These are phyloP conservation scores for Cyprinella venusta DNA, from an alignment of 2,797 vertebrate genomes.

Conservation along the genomic window DNA sequence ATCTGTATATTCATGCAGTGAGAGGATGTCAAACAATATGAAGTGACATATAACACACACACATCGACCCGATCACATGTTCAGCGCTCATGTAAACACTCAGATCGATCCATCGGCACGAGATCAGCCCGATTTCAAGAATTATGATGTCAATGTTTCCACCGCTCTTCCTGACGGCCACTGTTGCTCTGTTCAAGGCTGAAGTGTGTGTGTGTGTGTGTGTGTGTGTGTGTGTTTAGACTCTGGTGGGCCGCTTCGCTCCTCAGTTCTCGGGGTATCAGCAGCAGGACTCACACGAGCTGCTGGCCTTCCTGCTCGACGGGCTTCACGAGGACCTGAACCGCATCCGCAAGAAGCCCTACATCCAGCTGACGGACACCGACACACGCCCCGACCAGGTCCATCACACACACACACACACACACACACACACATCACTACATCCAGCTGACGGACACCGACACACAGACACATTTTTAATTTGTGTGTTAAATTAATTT, in stretches of 20 bases:
- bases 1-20: no score
- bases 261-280: slow-evolving; percentile 99
- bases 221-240: slow-evolving; percentile 71
- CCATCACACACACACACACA: neutral
- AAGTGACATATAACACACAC: no score
- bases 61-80: no score
- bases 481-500: no score
- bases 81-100: no score
- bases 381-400: slow-evolving; percentile 55
- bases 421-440: neutral
- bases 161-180: no score
- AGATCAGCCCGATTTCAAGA: no score
- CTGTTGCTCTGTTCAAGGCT: no score
- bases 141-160: no score
- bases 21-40: no score
- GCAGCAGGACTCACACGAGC: slow-evolving; percentile 97
- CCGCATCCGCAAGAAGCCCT: slow-evolving; percentile 97
- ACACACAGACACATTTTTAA: neutral
- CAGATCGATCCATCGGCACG: no score
- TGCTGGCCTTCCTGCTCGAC: slow-evolving; percentile 96
- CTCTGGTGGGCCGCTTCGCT: slow-evolving; percentile 96
- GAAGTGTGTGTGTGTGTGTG: neutral
- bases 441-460: no score
- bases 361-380: slow-evolving; percentile 81
- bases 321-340: slow-evolving; percentile 98